These are phyloP conservation scores for Gymnoscopelus microlampas DNA, from an alignment of 2,797 vertebrate genomes.

Conservation along the genomic window DNA sequence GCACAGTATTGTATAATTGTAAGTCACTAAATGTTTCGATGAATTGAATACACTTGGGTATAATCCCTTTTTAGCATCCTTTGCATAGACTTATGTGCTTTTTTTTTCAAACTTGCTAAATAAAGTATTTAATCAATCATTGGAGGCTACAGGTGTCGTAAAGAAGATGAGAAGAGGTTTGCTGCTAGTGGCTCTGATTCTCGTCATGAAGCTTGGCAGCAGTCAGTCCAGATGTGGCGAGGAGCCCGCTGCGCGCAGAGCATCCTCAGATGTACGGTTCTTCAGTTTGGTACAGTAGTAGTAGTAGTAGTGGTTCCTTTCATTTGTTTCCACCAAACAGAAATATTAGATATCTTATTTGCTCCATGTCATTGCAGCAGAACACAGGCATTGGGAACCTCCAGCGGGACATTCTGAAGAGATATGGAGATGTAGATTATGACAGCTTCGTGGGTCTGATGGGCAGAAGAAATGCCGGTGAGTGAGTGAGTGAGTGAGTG, in stretches of 20 bases:
- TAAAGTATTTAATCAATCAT: too few relatives aligned
- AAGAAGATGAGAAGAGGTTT: constrained; percentile 81
- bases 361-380: constrained; percentile 60
- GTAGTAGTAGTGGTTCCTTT: background rate
- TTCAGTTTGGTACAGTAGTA: too few relatives aligned
- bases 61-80: too few relatives aligned
- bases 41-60: too few relatives aligned
- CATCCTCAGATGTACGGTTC: constrained; percentile 72
- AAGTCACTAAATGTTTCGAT: too few relatives aligned
- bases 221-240: constrained; percentile 80
- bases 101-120: too few relatives aligned
- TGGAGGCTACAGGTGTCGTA: constrained; percentile 48
- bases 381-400: constrained; percentile 69
- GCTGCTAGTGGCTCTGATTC: constrained; percentile 80
- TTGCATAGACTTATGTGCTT: too few relatives aligned
- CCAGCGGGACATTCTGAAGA: constrained; percentile 81
- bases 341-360: background rate
- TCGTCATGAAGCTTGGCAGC: constrained; percentile 79
- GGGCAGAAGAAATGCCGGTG: constrained; percentile 86
- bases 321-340: background rate
- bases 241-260: constrained; percentile 72
- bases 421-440: constrained; percentile 86
- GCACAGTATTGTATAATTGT: too few relatives aligned
- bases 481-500: constrained; percentile 38
- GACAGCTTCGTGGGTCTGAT: constrained; percentile 89